phyloP scores from a whole-genome alignment of 2,888 invertebrate genomes.

The Tenthredo notha region DNA sequence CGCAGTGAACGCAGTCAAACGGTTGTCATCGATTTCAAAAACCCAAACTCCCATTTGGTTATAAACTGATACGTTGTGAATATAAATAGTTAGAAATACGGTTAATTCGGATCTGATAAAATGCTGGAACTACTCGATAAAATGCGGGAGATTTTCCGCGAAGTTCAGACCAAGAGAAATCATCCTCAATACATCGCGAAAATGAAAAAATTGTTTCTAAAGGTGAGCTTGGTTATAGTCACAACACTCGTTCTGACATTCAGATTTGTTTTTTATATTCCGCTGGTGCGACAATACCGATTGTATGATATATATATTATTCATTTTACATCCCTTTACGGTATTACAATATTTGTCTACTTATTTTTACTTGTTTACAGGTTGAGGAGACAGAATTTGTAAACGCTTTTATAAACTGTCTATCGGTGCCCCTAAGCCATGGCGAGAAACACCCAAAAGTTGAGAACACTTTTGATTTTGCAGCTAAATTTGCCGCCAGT shows the following conservation, averaged over 20 bases:
- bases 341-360: too few relatives aligned
- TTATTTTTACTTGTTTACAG: constrained; percentile 74
- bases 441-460: constrained; percentile 86
- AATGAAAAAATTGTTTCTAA: constrained; percentile 82
- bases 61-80: not conserved
- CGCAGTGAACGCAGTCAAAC: not conserved
- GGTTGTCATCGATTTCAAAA: constrained; percentile 36
- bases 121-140: constrained; percentile 38
- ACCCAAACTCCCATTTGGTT: not conserved
- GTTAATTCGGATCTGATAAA: not conserved
- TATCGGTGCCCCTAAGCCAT: constrained; percentile 84
- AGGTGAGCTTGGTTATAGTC: constrained; percentile 78
- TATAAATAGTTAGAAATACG: not conserved
- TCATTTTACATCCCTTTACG: too few relatives aligned
- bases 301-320: too few relatives aligned
- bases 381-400: constrained; percentile 82
- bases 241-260: too few relatives aligned
- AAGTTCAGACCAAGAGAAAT: constrained; percentile 83
- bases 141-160: constrained; percentile 80
- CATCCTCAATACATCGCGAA: constrained; percentile 84
- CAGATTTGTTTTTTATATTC: constrained; percentile 54
- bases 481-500: constrained; percentile 85
- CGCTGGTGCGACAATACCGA: constrained; percentile 21
- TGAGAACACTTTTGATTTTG: constrained; percentile 85
- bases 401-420: constrained; percentile 83